These are phyloP conservation scores for Barbus barbus DNA, from an alignment of 2,113 vertebrate genomes.

Conservation along the genomic window DNA sequence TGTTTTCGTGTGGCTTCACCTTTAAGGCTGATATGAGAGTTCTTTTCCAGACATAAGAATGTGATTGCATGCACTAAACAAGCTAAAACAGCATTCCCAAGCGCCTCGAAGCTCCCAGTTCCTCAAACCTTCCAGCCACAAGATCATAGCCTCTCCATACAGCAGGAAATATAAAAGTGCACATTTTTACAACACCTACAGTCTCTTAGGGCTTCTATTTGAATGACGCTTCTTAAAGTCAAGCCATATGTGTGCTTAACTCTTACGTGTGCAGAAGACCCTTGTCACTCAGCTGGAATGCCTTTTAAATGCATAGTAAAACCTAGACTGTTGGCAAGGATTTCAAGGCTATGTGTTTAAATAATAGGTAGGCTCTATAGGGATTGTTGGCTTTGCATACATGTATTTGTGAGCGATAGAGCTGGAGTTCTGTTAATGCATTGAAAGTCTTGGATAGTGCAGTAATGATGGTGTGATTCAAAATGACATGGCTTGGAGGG, in stretches of 20 bases:
- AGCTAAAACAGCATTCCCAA: conserved; percentile 29
- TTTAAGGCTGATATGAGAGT: not conserved
- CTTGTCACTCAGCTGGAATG: conserved; percentile 45
- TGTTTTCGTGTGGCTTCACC: conserved; percentile 13
- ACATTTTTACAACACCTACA: conserved; percentile 48
- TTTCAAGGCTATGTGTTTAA: not conserved
- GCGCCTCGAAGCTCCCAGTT: conserved; percentile 42
- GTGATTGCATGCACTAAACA: conserved; percentile 26
- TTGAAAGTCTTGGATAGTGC: not conserved
- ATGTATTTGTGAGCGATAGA: not conserved
- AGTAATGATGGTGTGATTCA: not conserved
- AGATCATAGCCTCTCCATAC: conserved; percentile 49
- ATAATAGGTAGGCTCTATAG: not conserved
- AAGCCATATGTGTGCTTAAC: conserved; percentile 49
- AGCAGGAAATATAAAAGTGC: conserved; percentile 58
- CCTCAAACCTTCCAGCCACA: conserved; percentile 44
- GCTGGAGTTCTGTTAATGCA: not conserved
- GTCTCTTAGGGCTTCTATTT: conserved; percentile 41
- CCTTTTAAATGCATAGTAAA: conserved; percentile 32
- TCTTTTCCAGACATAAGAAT: conserved; percentile 46
- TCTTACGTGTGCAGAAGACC: not conserved
- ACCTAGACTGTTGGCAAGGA: conserved; percentile 2
- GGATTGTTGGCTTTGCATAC: not conserved
- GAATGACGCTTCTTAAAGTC: conserved; percentile 39
- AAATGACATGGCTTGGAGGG: not conserved